Evolutionary conservation across 2,113 vertebrate species (phyloP).

Genomic region (Coracopsis vasa): DNA sequence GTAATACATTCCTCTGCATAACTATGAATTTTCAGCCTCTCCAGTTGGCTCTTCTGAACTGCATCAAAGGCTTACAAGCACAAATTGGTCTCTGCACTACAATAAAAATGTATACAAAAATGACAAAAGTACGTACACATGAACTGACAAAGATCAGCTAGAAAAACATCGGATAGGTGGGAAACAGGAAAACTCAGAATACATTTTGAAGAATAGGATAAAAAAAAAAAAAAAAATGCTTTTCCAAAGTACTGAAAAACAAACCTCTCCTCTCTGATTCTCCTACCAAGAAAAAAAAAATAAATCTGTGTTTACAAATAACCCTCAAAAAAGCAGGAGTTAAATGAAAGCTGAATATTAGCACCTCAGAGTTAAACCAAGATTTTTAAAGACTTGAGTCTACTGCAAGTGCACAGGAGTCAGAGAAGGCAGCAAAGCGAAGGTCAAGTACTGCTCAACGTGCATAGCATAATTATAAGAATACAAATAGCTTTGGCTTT

Average conservation of each 20-base stretch:
- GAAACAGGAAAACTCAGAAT: neutral
- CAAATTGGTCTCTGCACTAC: neutral
- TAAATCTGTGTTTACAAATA: neutral
- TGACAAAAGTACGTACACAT: neutral
- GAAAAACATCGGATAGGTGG: neutral
- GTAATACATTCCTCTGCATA: neutral
- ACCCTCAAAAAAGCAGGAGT: neutral
- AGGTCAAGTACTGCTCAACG: neutral
- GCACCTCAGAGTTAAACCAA: neutral
- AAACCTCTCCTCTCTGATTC: neutral
- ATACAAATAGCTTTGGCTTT: neutral
- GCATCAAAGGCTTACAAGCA: neutral
- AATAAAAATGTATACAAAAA: neutral
- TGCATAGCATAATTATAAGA: neutral
- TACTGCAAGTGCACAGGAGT: neutral
- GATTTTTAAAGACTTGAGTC: neutral
- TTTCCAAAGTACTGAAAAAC: neutral
- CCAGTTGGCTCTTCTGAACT: neutral
- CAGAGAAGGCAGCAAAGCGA: fast-evolving
- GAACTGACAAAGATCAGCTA: neutral
- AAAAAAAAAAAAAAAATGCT: neutral
- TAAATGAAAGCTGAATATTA: neutral
- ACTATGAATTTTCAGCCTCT: neutral
- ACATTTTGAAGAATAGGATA: neutral
- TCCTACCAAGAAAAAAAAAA: neutral